A percentile compares a stretch with the other conserved stretches of the same genome.
These are phyloP conservation scores for Meda fulgida DNA, from an alignment of 2,797 vertebrate species.

Conservation along the genomic window DNA sequence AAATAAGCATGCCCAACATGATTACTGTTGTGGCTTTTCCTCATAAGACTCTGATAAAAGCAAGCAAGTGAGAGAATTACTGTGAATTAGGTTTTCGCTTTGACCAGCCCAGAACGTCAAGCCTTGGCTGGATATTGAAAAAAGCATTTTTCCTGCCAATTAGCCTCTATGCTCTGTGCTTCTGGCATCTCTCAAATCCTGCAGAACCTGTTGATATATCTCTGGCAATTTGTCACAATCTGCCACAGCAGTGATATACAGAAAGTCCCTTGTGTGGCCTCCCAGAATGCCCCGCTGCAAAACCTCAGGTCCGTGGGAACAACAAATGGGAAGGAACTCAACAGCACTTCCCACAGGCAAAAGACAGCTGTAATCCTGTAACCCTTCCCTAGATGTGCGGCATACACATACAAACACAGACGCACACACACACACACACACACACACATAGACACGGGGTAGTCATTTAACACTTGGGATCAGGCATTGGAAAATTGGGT, in stretches of 20 bases:
- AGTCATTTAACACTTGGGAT: constrained; percentile 11
- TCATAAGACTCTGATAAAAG: constrained; percentile 67
- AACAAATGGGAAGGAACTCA: constrained; percentile 90
- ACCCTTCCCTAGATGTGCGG: constrained; percentile 61
- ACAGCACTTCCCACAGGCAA: constrained; percentile 94
- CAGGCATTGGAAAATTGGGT: constrained; percentile 1
- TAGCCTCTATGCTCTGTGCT: constrained; percentile 66
- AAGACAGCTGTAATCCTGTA: constrained; percentile 93
- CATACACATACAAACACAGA: constrained; percentile 68
- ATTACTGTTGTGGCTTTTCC: constrained; percentile 73
- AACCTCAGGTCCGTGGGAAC: constrained; percentile 94
- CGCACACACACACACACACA: too few species aligned
- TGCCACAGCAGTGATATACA: constrained; percentile 72
- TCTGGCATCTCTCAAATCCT: constrained; percentile 74
- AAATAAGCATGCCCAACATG: constrained; percentile 69
- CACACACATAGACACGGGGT: background rate
- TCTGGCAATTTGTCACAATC: constrained; percentile 74
- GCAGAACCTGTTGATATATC: constrained; percentile 84
- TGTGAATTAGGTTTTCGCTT: constrained; percentile 61
- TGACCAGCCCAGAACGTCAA: constrained; percentile 46
- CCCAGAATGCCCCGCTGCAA: constrained; percentile 81
- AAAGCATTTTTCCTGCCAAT: constrained; percentile 62
- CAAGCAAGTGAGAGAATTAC: constrained; percentile 64
- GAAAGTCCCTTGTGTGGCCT: constrained; percentile 78
- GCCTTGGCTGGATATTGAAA: constrained; percentile 39